Conservation (phyloP, 2,888 invertebrate genomes). For the Oxycera nigricornis region DNA sequence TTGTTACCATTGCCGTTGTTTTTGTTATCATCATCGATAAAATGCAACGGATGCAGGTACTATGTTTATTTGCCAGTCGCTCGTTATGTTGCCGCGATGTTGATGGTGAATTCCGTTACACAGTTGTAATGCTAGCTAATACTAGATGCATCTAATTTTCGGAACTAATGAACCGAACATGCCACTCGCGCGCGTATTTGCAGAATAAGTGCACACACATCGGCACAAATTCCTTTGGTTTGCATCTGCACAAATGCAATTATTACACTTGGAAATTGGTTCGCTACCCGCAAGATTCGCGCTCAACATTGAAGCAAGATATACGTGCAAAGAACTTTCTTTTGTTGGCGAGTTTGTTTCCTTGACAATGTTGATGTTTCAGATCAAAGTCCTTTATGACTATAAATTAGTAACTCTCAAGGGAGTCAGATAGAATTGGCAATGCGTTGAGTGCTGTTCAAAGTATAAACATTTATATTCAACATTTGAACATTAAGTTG, state of each 20-base stretch:
- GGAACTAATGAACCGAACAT: conserved; percentile 42
- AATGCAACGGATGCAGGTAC: conserved; percentile 32
- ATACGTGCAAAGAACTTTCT: neutral
- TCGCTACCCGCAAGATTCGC: neutral
- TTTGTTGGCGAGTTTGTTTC: conserved; percentile 13
- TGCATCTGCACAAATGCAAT: conserved; percentile 13
- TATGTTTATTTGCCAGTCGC: conserved; percentile 8
- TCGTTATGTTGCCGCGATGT: conserved; percentile 15
- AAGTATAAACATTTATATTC: too few relatives aligned
- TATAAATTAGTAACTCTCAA: too few relatives aligned
- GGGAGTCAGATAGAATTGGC: too few relatives aligned
- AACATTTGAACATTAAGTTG: too few relatives aligned
- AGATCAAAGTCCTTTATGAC: neutral
- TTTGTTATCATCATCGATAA: conserved; percentile 29
- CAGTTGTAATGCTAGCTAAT: conserved; percentile 20
- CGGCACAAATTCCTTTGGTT: neutral
- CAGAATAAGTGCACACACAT: conserved; percentile 23
- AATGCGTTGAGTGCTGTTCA: too few relatives aligned
- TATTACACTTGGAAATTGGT: conserved; percentile 30
- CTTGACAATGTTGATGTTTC: neutral
- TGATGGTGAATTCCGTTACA: conserved; percentile 9
- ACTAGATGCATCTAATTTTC: conserved; percentile 40
- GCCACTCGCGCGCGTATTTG: conserved; percentile 27
- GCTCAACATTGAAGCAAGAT: too few relatives aligned
- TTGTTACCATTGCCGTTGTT: neutral